Base-by-base conservation (phyloP, 2,888 invertebrate genomes). In the Perizoma flavofasciatum region DNA sequence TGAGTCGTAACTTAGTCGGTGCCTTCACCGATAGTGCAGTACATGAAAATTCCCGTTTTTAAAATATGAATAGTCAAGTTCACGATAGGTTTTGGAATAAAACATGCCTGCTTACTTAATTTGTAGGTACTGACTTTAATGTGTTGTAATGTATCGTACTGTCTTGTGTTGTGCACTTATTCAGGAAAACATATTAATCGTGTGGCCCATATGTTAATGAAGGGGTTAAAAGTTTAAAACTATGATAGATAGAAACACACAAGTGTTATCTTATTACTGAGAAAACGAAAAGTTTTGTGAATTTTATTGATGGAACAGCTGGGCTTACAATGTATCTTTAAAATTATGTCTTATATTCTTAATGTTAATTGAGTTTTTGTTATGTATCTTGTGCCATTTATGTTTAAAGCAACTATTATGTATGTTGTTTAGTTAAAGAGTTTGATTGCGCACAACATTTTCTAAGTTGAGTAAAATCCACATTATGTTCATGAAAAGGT, bases 361-460 rank as follows among this genome's bases (percentile, higher is more conserved):
- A n/a, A 47, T 49, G n/a, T 44, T 49, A 22, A 44, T 44, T 37
- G 46, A 37, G 44, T 52, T 61, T 59, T 59, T 59, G 61, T 70
- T 44, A 54, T 72, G 59, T 69, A 70, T 67, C 60, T 72, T 69
- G 73, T 54, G 47, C 52, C 52, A 59, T 54, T 49, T 55, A 35
- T 49, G 59, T 55, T 44, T n/a, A n/a, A 41, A 11, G 44, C 22
- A 22, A 44, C 22, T 43, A 10, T 48, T 41, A 49, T 45, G 5
- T 40, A 7, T 57, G 44, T 51, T 60, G 53, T 57, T 59, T 56
- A 59, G 49, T 54, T 70, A 61, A 60, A 66, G 63, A 62, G 35
- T 67, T 70, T 65, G 69, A 70, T 65, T 65, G 69, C 77, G 77
- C 77, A 77, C 77, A 77, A 75, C 70, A 65, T 69, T 70, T 69